Evolutionary conservation across 2,113 vertebrate genomes (phyloP), one percentile per base, ranked within the genome.

Genomic region (Catharus bicknelli): DNA sequence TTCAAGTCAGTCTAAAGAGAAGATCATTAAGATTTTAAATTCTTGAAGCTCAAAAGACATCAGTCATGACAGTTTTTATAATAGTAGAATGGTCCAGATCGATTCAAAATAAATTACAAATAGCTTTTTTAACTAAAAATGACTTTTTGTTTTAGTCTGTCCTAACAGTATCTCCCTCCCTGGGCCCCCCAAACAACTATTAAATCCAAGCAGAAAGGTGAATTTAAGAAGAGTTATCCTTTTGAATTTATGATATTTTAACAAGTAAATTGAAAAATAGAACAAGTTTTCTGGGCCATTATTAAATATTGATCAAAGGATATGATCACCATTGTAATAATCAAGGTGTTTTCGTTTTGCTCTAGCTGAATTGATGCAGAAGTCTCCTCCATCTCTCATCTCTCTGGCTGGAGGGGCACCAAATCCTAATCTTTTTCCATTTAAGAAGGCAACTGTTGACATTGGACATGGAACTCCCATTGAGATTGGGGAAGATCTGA

Each of bases 371-470:
- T 51, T 98, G 63, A 96, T 98, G 95, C 96, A 92, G 94, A 98
- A 69, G 13, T 98, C 98, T 13, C 98, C 98, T 17, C 98, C 98
- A 4, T 97, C 98, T 19, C 85, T 99, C 64, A 99, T 99, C 94
- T 99, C 99, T 34, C 91, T 99, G 95, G 99, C 98, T 26, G 97
- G 97, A 38, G 99, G 99, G 13, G 95, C 95, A 27, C 99, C 99
- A 25, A 99, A 99, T 96, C 97, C 99, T 15, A 96, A 97, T 40
- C 94, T 97, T 42, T 99, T 99, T 93, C 99, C 99, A 30, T 99
- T 99, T 95, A 98, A 97, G 90, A 97, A 96, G 3, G 98, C 98
- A 8, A 95, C 83, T 50, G 86, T 99, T 92, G 86, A 94, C 45
- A 42, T 98, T 90, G 98, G 95, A 88, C 95, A 98, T 23, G 98